A percentile compares a stretch with the other conserved stretches of the same genome.
Conservation (phyloP, 2,113 vertebrate species). For the Melanotaenia duboulayi region DNA sequence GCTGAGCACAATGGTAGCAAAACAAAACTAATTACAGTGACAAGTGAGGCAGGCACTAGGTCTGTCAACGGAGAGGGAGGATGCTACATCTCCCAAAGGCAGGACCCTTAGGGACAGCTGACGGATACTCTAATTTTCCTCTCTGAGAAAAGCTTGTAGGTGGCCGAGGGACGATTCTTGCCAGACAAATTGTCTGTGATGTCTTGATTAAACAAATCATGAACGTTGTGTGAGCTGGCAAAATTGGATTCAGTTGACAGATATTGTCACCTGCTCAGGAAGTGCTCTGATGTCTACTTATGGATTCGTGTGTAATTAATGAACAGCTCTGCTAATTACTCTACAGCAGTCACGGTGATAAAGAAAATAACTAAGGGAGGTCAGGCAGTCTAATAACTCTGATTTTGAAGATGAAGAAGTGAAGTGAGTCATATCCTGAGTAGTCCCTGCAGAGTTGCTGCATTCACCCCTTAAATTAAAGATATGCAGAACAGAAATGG, state of each 20-base stretch:
- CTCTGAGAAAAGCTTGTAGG: slow-evolving; percentile 39
- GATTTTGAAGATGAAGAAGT: slow-evolving; percentile 32
- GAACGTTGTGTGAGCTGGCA: slow-evolving; percentile 44
- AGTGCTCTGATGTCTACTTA: slow-evolving; percentile 5
- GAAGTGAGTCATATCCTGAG: not conserved
- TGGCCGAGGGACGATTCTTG: slow-evolving; percentile 10
- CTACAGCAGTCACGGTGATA: slow-evolving; percentile 35
- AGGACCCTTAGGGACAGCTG: slow-evolving; percentile 69
- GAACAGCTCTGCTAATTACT: slow-evolving; percentile 69
- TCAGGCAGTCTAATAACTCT: slow-evolving; percentile 29
- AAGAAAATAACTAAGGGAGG: slow-evolving; percentile 34
- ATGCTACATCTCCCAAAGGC: slow-evolving; percentile 60
- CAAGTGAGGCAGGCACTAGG: slow-evolving; percentile 63
- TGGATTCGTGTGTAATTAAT: slow-evolving; percentile 70
- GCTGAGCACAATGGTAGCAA: slow-evolving; percentile 63
- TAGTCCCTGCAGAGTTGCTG: slow-evolving; percentile 3
- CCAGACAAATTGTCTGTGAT: slow-evolving; percentile 70
- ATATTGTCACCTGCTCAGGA: slow-evolving; percentile 53
- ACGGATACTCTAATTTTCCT: slow-evolving; percentile 75
- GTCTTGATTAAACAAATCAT: slow-evolving; percentile 74
- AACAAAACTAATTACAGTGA: slow-evolving; percentile 78
- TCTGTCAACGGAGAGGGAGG: slow-evolving; percentile 63
- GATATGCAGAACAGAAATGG: not conserved
- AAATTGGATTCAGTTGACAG: slow-evolving; percentile 74
- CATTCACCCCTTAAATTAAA: slow-evolving; percentile 7